These are phyloP conservation scores for Phycodurus eques DNA, from an alignment of 2,113 vertebrate species.

Conservation along the genomic window DNA sequence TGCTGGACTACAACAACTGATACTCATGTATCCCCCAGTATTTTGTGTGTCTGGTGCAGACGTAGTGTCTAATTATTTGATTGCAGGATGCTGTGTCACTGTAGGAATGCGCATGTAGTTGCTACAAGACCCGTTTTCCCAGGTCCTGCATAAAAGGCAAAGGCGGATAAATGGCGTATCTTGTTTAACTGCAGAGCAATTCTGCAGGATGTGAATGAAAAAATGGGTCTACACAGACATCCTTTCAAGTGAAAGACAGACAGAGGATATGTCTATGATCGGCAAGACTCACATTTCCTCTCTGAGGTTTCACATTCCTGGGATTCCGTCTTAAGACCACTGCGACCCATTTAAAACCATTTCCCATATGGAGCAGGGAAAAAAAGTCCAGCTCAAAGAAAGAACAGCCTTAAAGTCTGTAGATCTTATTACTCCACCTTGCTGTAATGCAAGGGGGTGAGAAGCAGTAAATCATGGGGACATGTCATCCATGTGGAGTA, in stretches of 20 bases:
- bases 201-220: background rate
- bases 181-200: background rate
- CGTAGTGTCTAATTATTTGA: background rate
- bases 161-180: background rate
- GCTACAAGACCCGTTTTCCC: background rate
- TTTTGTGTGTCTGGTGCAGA: background rate
- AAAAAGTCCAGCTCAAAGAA: constrained; percentile 12
- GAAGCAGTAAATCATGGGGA: background rate
- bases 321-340: constrained; percentile 65
- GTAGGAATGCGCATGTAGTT: background rate
- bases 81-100: background rate
- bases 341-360: constrained; percentile 63
- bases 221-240: background rate
- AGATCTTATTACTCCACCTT: constrained; percentile 6
- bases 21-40: background rate
- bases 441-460: background rate
- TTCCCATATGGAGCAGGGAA: constrained; percentile 39
- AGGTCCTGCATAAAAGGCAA: background rate
- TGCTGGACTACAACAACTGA: background rate
- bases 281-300: constrained; percentile 59
- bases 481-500: background rate
- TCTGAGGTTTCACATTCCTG: constrained; percentile 69
- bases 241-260: constrained; percentile 38
- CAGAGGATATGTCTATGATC: constrained; percentile 56
- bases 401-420: constrained; percentile 3